These are phyloP conservation scores for Phenacoccus solenopsis DNA, from an alignment of 1,140 invertebrate genomes.

Conservation along the genomic window DNA sequence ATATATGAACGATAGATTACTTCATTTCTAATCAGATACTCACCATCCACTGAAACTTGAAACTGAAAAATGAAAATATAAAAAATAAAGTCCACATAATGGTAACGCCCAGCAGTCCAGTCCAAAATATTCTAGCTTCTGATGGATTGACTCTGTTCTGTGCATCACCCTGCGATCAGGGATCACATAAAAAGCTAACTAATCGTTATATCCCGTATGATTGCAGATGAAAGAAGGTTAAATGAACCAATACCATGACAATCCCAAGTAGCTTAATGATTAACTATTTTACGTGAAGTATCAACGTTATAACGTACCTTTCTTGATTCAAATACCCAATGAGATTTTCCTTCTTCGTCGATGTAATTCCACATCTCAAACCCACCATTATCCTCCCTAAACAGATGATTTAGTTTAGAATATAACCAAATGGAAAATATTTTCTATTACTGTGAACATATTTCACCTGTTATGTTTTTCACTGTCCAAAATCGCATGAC, in stretches of 20 bases:
- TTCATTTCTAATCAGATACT: no score
- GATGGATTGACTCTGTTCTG: constrained; percentile 60
- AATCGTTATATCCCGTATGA: neutral
- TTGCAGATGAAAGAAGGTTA: neutral
- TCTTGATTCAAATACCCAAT: constrained; percentile 93
- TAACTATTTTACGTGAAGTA: no score
- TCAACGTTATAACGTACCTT: constrained; percentile 48
- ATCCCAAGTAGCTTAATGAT: no score
- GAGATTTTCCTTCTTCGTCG: constrained; percentile 87
- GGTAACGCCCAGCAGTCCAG: constrained; percentile 70
- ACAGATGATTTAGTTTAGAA: constrained; percentile 9
- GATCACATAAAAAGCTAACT: neutral
- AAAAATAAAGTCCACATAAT: constrained; percentile 81
- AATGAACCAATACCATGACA: no score
- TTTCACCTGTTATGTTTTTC: constrained; percentile 94
- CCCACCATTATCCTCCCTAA: constrained; percentile 78
- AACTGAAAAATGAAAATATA: constrained; percentile 66
- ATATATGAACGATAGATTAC: no score
- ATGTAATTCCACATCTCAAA: constrained; percentile 97
- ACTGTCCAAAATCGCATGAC: constrained; percentile 97
- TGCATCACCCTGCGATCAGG: constrained; percentile 41
- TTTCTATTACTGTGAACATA: no score
- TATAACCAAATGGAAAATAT: no score
- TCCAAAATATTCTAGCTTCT: constrained; percentile 90
- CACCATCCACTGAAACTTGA: constrained; percentile 92